A percentile compares a stretch with the other conserved stretches of the same genome.
Conservation (phyloP, 2,888 invertebrate species). For the Microplitis deprimator region DNA sequence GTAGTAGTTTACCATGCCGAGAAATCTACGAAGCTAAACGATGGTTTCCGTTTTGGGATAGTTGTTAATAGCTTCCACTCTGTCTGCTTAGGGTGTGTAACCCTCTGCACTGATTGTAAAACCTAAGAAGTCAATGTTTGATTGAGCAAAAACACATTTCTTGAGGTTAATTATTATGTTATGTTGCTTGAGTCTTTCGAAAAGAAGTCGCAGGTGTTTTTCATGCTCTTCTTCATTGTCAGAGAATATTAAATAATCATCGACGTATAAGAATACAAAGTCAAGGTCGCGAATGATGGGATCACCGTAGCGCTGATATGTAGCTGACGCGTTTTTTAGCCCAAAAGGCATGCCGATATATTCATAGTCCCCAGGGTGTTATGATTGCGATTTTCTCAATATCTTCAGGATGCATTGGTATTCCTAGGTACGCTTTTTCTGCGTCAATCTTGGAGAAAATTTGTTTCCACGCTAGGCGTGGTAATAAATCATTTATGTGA, state of each 20-base stretch:
- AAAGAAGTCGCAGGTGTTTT: slow-evolving; percentile 44
- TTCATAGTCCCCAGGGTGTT: too few species aligned
- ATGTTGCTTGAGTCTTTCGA: slow-evolving; percentile 42
- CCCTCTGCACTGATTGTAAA: slow-evolving; percentile 54
- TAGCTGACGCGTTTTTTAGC: not conserved
- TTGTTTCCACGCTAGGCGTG: too few species aligned
- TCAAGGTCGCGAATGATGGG: slow-evolving; percentile 35
- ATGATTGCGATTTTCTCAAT: too few species aligned
- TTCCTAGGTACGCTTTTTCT: too few species aligned
- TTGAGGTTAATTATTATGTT: slow-evolving; percentile 49
- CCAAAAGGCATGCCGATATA: slow-evolving; percentile 6
- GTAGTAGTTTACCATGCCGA: slow-evolving; percentile 67
- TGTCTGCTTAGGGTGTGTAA: slow-evolving; percentile 59
- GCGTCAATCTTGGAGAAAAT: too few species aligned
- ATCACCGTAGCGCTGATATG: slow-evolving; percentile 26
- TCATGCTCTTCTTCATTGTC: slow-evolving; percentile 47
- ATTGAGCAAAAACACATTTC: slow-evolving; percentile 60
- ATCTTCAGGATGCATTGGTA: too few species aligned
- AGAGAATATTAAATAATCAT: slow-evolving; percentile 49
- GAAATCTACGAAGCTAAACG: slow-evolving; percentile 58
- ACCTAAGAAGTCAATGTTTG: slow-evolving; percentile 57
- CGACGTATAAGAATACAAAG: slow-evolving; percentile 50
- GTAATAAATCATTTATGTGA: too few species aligned
- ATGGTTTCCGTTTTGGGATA: slow-evolving; percentile 57
- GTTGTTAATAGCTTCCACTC: slow-evolving; percentile 57